Conservation (phyloP, 1,140 invertebrate species). For the Macrotrachela quadricornifera region DNA sequence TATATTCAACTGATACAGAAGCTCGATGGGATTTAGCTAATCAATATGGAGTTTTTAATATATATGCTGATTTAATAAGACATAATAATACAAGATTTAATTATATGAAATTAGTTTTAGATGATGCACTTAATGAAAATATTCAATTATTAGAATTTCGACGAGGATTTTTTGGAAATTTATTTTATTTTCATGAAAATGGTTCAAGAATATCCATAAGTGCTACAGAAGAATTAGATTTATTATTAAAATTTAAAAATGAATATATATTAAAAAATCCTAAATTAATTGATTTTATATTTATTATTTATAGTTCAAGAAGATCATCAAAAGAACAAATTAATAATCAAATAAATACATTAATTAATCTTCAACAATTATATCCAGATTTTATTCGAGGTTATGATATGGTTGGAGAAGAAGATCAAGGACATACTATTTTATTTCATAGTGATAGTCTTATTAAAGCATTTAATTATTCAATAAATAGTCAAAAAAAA, state of each 20-base stretch:
- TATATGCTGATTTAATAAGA: conserved; percentile 4
- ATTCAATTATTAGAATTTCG: conserved; percentile 4
- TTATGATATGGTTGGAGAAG: conserved; percentile 16
- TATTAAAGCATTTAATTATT: conserved; percentile 3
- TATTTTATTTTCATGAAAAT: conserved; percentile 4
- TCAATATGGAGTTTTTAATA: not conserved
- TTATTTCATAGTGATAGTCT: conserved; percentile 12
- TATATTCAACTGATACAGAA: conserved; percentile 3
- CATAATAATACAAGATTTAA: conserved; percentile 2
- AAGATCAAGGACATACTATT: conserved; percentile 15
- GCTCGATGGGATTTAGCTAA: conserved; percentile 2
- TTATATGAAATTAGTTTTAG: conserved; percentile 1
- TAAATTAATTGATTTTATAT: conserved; percentile 4
- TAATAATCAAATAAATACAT: not conserved
- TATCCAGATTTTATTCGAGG: conserved; percentile 14
- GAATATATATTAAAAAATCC: not conserved
- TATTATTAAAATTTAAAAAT: conserved; percentile 1
- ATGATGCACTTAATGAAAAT: conserved; percentile 1
- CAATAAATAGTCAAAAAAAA: conserved; percentile 5
- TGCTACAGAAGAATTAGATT: not conserved
- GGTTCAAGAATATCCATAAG: not conserved
- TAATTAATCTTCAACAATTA: conserved; percentile 8
- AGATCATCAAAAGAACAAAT: not conserved
- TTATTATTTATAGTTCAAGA: conserved; percentile 4
- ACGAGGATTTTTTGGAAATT: conserved; percentile 1